Base-by-base conservation (phyloP, 1,140 invertebrate species). In the Steinernema feltiae region DNA sequence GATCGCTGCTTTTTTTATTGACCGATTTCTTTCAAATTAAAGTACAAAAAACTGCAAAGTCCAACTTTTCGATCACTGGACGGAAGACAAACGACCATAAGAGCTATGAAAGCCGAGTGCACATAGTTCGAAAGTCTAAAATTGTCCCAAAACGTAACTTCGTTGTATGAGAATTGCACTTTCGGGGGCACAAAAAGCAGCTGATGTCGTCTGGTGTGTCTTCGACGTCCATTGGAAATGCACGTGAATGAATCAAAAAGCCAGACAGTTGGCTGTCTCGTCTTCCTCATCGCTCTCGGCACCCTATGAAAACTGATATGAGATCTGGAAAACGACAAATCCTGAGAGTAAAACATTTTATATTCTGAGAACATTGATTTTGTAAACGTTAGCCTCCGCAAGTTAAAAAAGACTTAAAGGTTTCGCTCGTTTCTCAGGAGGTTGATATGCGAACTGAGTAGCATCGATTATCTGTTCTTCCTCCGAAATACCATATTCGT, bases 401-500 rank as follows among this genome's bases (percentile, higher is more conserved):
- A n/a, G n/a, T n/a, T n/a, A n/a, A n/a, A n/a, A 63, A 3, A 63
- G 53, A 15, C 7, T 27, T 17, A 21, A 63, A 63, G 53, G 53
- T 21, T 3, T 12, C 12, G 53, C 7, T 3, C 53, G 53, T 21
- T 63, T 63, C 53, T 3, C 53, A 3, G 53, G 53, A 12, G 53
- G 53, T 21, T n/a, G 7, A 46, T 46, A 46, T n/a, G 41, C 41
- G 41, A 7, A 46, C n/a, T 46, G 35, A 41, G 7, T 41, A 7
- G 35, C 18, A 41, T 41, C 18, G 18, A 41, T 18, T 63, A 7
- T 21, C 24, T 7, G 53, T n/a, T 73, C 31, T 48, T 18, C 35
- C 18, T 27, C 12, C 70, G 3, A 32, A 72, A 18, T 18, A n/a
- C 73, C 74, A 31, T 75, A 75, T 30, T 75, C 74, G 71, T 7